phyloP scores from a whole-genome alignment of 2,888 invertebrate genomes.

The Epirrhoe alternata region DNA sequence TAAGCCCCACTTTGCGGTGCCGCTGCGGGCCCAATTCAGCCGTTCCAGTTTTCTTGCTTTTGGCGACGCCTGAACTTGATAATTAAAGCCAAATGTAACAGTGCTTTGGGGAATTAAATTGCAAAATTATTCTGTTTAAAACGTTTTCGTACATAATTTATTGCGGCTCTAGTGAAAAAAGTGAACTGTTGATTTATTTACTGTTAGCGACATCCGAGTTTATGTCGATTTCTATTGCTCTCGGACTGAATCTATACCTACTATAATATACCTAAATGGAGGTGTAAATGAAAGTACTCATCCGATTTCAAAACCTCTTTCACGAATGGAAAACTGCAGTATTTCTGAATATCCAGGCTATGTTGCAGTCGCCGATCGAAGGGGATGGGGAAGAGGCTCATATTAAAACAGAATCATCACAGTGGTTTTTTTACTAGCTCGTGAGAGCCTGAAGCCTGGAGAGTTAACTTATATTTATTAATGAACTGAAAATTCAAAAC shows the following conservation, averaged over 20 bases:
- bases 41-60: constrained; percentile 35
- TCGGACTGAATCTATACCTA: neutral
- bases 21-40: constrained; percentile 30
- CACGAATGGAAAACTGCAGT: too few species aligned
- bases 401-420: too few species aligned
- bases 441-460: neutral
- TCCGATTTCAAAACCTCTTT: too few species aligned
- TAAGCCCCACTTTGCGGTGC: constrained; percentile 34
- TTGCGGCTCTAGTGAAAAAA: neutral
- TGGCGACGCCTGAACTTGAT: constrained; percentile 34
- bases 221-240: neutral
- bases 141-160: constrained; percentile 18
- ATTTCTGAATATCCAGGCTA: too few species aligned
- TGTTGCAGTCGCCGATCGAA: too few species aligned
- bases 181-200: neutral
- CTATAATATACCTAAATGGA: neutral
- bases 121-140: constrained; percentile 28
- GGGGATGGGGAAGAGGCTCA: too few species aligned
- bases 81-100: constrained; percentile 37
- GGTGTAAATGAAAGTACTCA: neutral
- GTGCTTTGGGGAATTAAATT: constrained; percentile 34
- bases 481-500: neutral
- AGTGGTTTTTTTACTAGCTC: neutral
- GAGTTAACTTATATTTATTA: neutral
- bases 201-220: neutral